Percentiles rank a stretch among this genome's conserved stretches.
Conservation (phyloP, 2,797 vertebrate species). For the Cyprinella venusta region DNA sequence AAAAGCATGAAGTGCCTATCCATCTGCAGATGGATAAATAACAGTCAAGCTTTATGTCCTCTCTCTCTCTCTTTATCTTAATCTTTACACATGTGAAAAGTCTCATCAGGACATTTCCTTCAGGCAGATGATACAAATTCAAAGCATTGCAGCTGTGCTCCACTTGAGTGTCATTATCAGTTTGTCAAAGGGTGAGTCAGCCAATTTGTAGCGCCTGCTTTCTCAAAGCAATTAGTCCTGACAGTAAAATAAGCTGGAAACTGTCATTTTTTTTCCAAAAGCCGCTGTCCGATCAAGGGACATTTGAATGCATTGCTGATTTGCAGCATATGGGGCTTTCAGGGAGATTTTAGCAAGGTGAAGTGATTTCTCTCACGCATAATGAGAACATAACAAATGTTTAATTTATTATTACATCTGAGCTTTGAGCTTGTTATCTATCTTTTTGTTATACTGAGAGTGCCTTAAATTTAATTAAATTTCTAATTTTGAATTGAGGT, state of each 20-base stretch:
- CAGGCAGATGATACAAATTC: slow-evolving; percentile 35
- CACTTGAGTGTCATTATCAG: slow-evolving; percentile 56
- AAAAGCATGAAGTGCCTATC: background rate
- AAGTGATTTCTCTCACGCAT: background rate
- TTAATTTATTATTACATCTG: background rate
- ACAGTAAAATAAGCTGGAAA: slow-evolving; percentile 21
- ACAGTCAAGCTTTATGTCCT: background rate
- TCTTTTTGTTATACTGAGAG: background rate
- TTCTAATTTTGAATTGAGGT: background rate
- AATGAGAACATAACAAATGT: background rate
- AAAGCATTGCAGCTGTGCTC: slow-evolving; percentile 57
- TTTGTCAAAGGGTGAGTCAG: slow-evolving; percentile 63
- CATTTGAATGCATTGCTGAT: slow-evolving; percentile 6
- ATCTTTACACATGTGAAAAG: slow-evolving; percentile 8
- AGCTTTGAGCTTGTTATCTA: background rate
- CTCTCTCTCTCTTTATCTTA: slow-evolving; percentile 10
- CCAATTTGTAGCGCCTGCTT: slow-evolving; percentile 42
- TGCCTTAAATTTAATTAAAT: background rate
- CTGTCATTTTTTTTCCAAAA: background rate
- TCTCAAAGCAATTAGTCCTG: slow-evolving; percentile 18
- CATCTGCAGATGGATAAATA: slow-evolving; percentile 35
- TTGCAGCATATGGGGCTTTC: background rate
- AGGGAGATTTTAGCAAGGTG: slow-evolving; percentile 6
- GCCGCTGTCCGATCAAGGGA: background rate
- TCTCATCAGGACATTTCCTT: slow-evolving; percentile 46